These are phyloP conservation scores for Alethe castanea DNA, from an alignment of 2,113 vertebrate species.

Conservation along the genomic window DNA sequence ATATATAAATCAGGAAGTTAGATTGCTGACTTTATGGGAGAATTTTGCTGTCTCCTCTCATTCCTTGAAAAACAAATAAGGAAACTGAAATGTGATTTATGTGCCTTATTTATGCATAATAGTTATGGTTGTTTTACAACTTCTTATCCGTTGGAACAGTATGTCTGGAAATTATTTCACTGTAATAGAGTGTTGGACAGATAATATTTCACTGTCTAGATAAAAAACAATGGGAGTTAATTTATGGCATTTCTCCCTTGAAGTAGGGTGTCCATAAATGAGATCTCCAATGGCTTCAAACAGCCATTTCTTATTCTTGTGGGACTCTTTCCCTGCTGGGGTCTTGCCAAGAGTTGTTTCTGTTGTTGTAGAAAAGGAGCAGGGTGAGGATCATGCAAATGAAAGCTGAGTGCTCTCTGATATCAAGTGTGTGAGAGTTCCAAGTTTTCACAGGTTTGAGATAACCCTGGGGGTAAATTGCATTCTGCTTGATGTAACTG, in stretches of 20 bases:
- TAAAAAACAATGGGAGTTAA: constrained; percentile 26
- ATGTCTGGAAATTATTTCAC: constrained; percentile 25
- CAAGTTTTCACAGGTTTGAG: not conserved
- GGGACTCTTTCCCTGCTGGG: not conserved
- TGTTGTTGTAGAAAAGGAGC: not conserved
- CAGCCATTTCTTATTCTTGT: constrained; percentile 15
- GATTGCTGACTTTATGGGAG: not conserved
- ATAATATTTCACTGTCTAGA: constrained; percentile 29
- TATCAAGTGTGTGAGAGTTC: not conserved
- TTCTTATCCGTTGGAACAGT: not conserved
- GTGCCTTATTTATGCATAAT: not conserved
- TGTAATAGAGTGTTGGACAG: not conserved
- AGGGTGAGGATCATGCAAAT: not conserved
- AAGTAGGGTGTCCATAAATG: not conserved
- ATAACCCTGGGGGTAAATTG: not conserved
- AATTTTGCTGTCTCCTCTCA: not conserved
- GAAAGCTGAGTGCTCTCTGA: not conserved
- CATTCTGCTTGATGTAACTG: not conserved
- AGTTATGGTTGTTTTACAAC: not conserved
- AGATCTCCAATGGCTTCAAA: not conserved
- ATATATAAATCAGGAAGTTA: not conserved
- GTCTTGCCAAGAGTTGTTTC: not conserved
- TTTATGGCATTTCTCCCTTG: constrained; percentile 6
- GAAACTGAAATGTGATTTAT: not conserved
- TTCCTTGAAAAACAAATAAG: not conserved